Evolutionary conservation across 2,888 invertebrate species (phyloP).

Genomic region (Lasioglossum lativentre): DNA sequence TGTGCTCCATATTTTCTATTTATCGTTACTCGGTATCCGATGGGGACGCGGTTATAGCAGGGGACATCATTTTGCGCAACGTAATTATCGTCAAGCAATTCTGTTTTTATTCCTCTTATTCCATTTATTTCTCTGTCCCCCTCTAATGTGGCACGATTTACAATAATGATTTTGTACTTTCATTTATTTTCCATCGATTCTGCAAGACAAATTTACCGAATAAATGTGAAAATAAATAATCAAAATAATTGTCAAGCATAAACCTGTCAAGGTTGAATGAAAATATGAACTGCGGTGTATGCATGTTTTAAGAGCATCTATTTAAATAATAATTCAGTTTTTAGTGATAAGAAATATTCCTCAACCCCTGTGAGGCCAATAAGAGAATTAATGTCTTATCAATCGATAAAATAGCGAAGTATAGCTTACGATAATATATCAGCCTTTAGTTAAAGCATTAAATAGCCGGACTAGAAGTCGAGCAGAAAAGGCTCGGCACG

Average conservation of each 20-base stretch:
- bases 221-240: too few species aligned
- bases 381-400: not conserved
- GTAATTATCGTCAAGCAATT: not conserved
- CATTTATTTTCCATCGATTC: not conserved
- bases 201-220: not conserved
- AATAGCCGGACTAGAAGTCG: not conserved
- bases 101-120: not conserved
- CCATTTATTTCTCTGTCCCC: not conserved
- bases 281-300: rapidly evolving
- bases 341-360: too few species aligned
- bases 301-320: too few species aligned
- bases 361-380: not conserved
- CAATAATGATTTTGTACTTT: not conserved
- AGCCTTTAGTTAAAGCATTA: not conserved
- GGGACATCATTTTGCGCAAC: not conserved
- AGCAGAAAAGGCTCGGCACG: not conserved
- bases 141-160: not conserved
- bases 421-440: not conserved
- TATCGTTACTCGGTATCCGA: not conserved
- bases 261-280: too few species aligned
- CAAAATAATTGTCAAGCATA: too few species aligned
- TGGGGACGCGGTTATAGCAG: not conserved
- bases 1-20: not conserved
- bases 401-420: not conserved
- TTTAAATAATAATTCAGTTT: too few species aligned